Evolutionary conservation across 2,888 invertebrate genomes (phyloP).

Genomic region (Epistrophe eligans): DNA sequence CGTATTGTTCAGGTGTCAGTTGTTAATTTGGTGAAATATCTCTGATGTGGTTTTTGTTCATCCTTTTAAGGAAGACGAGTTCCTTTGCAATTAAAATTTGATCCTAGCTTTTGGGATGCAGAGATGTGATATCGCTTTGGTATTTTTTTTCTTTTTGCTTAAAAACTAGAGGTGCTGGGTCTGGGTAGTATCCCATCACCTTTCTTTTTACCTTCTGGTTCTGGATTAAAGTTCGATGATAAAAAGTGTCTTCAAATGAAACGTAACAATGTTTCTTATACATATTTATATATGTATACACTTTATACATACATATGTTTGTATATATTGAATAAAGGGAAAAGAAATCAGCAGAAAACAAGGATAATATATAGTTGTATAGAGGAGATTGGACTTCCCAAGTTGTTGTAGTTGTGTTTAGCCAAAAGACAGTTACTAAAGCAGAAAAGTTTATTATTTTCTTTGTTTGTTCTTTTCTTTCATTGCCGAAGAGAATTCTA

Average conservation of each 20-base stretch:
- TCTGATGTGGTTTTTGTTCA: background rate
- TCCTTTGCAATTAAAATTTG: slow-evolving; percentile 72
- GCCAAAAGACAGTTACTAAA: slow-evolving; percentile 49
- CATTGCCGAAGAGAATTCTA: background rate
- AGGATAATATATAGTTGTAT: background rate
- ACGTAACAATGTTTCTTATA: slow-evolving; percentile 31
- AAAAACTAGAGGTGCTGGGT: background rate
- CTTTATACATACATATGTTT: too few species aligned
- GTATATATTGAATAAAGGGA: background rate
- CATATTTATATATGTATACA: too few species aligned
- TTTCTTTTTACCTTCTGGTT: slow-evolving; percentile 2
- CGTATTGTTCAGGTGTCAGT: too few species aligned
- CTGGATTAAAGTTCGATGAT: slow-evolving; percentile 9
- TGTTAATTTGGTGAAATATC: background rate
- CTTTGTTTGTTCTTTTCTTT: slow-evolving; percentile 36
- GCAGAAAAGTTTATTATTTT: slow-evolving; percentile 27
- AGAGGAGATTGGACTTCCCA: slow-evolving; percentile 4
- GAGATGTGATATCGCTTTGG: slow-evolving; percentile 35
- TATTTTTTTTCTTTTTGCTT: slow-evolving; percentile 29
- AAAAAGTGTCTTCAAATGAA: slow-evolving; percentile 59
- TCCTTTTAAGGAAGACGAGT: slow-evolving; percentile 6
- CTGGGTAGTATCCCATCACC: background rate
- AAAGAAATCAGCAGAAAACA: background rate
- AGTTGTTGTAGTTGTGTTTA: slow-evolving; percentile 33
- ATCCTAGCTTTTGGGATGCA: slow-evolving; percentile 53